These are phyloP conservation scores for Nomada ferruginata DNA, from an alignment of 2,888 invertebrate genomes.

Conservation along the genomic window DNA sequence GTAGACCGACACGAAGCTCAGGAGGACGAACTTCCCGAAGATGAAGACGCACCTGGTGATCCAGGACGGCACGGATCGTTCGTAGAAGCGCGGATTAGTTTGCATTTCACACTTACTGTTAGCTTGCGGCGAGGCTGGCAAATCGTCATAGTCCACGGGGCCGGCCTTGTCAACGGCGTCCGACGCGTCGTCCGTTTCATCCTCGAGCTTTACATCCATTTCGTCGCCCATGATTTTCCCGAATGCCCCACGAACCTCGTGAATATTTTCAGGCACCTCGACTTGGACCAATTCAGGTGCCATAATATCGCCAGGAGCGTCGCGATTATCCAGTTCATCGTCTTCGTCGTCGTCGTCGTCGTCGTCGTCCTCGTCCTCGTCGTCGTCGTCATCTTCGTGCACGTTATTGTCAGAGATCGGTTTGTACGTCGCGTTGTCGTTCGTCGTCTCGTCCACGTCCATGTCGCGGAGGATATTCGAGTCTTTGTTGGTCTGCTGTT, in stretches of 20 bases:
- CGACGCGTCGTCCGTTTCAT: constrained; percentile 19
- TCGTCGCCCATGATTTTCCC: constrained; percentile 17
- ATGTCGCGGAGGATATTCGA: background rate
- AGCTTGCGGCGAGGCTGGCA: constrained; percentile 63
- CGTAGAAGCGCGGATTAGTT: constrained; percentile 41
- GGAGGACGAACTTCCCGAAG: constrained; percentile 24
- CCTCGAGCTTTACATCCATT: background rate
- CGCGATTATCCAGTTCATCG: background rate
- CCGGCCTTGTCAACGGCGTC: constrained; percentile 77
- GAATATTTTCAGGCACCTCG: background rate
- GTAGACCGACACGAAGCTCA: constrained; percentile 42
- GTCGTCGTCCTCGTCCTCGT: background rate
- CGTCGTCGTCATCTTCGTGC: constrained; percentile 9
- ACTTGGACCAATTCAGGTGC: background rate
- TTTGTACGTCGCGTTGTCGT: background rate
- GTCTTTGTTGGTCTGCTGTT: background rate
- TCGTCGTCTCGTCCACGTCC: background rate
- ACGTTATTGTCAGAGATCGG: constrained; percentile 14
- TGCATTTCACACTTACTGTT: constrained; percentile 70
- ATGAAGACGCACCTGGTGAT: constrained; percentile 32
- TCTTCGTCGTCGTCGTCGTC: background rate
- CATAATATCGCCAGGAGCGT: background rate
- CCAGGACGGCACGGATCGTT: background rate
- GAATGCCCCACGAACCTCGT: constrained; percentile 9
- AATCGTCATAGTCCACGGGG: constrained; percentile 79